Evolutionary conservation across 2,888 invertebrate genomes (phyloP), one percentile per base, ranked within the genome.

Genomic region (Strigamia transsilvanica): DNA sequence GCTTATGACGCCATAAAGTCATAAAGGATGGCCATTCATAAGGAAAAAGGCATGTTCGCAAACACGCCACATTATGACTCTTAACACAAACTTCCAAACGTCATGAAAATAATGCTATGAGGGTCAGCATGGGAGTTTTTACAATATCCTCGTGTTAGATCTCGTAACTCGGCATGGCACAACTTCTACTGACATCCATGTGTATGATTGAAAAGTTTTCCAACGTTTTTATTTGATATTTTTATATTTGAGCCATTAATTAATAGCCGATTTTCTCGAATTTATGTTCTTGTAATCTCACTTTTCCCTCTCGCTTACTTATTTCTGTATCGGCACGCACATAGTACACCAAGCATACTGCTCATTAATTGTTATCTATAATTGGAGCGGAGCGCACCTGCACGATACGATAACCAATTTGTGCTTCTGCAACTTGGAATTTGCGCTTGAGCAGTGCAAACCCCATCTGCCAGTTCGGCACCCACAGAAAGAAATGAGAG

Each of bases 351-450:
- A 73, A 27, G 4, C 73, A 73, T 32, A 73, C 73, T 32, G 32
- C 32, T 73, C 73, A 73, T 73, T 73, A 73, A 73, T 73, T 73
- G 23, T 73, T 73, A 73, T 73, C 73, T 32, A 27, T 73, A 73
- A 73, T 73, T 73, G 73, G 73, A 73, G 73, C 23, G 32, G 73
- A 32, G 27, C 73, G 32, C 73, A 73, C 73, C 73, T 73, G 73
- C 73, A 73, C 73, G 32, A 73, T 73, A 73, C 73, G 73, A 73
- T 73, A 73, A 73, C 73, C 73, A 73, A 73, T 73, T 73, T 73
- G 32, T 73, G 73, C 56, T 56, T 15, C 56, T 56, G 56, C 21
- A 56, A 56, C 56, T 18, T 21, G n/a, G 56, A 18, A 56, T 56
- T n/a, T 56, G 56, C 56, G 56, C 51, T 51, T 66, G 66, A 66